Percentiles rank a stretch among this genome's conserved stretches.
phyloP scores from a whole-genome alignment of 1,140 invertebrate species.

The Tetraneura akinire region DNA sequence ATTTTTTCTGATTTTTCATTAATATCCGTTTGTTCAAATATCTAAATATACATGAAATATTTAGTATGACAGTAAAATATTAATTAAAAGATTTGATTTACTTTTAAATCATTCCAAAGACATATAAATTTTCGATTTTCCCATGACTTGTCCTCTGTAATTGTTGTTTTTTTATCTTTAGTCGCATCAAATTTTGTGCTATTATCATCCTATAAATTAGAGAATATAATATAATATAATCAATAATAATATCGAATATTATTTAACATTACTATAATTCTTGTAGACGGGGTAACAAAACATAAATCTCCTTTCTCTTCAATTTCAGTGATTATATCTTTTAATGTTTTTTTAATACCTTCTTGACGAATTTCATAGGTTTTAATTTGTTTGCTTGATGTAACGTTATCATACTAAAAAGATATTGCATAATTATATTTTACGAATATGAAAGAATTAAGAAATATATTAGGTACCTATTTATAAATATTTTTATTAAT shows the following conservation, averaged over 20 bases:
- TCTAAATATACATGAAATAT: neutral
- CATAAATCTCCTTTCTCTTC: slow-evolving; percentile 50
- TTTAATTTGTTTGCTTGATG: slow-evolving; percentile 18
- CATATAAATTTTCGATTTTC: slow-evolving; percentile 35
- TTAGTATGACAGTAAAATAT: neutral
- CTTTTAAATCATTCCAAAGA: slow-evolving; percentile 46
- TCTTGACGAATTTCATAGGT: slow-evolving; percentile 52
- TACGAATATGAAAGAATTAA: neutral
- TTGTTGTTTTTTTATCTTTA: neutral
- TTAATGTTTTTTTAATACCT: slow-evolving; percentile 51
- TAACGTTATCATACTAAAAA: neutral
- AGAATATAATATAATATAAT: neutral
- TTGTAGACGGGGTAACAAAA: neutral
- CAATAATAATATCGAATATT: neutral
- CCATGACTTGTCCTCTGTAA: neutral
- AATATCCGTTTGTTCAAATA: neutral
- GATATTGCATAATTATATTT: too few species aligned
- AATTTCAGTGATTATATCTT: slow-evolving; percentile 52
- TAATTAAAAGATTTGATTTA: neutral
- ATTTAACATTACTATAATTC: neutral
- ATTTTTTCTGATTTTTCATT: neutral
- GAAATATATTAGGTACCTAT: too few species aligned
- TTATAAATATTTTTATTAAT: too few species aligned
- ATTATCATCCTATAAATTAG: neutral
- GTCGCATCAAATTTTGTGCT: neutral